Evolutionary conservation across 2,888 invertebrate genomes (phyloP).

Genomic region (Perdita meconis): DNA sequence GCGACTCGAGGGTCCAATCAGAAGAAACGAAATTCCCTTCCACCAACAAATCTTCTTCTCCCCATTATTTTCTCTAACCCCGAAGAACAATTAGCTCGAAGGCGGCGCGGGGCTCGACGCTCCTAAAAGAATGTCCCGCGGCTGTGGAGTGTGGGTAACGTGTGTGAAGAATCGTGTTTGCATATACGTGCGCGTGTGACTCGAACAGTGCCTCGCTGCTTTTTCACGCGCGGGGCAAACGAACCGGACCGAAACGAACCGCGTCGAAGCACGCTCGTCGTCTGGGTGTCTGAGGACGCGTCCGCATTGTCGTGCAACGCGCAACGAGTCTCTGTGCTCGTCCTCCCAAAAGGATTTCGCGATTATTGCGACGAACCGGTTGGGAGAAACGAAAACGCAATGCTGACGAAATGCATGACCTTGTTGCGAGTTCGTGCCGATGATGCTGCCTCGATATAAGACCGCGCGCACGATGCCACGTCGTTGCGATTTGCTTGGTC

Average conservation of each 20-base stretch:
- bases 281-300: too few species aligned
- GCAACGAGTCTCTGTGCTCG: too few species aligned
- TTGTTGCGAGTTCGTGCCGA: too few species aligned
- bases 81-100: constrained; percentile 5
- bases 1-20: background rate
- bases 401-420: too few species aligned
- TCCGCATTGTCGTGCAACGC: too few species aligned
- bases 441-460: too few species aligned
- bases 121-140: constrained; percentile 53
- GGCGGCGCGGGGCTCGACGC: constrained; percentile 53
- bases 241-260: constrained; percentile 55
- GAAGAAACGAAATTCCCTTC: background rate
- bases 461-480: too few species aligned
- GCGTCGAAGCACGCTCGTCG: constrained; percentile 28
- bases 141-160: constrained; percentile 36
- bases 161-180: constrained; percentile 60
- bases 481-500: too few species aligned
- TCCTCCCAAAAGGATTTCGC: too few species aligned
- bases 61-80: background rate
- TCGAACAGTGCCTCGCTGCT: constrained; percentile 62
- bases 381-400: too few species aligned
- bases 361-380: too few species aligned
- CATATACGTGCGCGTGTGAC: constrained; percentile 59
- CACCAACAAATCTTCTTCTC: background rate
- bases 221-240: constrained; percentile 33